Conservation (phyloP, 2,888 invertebrate species). For the Lordiphosa andalusiaca region DNA sequence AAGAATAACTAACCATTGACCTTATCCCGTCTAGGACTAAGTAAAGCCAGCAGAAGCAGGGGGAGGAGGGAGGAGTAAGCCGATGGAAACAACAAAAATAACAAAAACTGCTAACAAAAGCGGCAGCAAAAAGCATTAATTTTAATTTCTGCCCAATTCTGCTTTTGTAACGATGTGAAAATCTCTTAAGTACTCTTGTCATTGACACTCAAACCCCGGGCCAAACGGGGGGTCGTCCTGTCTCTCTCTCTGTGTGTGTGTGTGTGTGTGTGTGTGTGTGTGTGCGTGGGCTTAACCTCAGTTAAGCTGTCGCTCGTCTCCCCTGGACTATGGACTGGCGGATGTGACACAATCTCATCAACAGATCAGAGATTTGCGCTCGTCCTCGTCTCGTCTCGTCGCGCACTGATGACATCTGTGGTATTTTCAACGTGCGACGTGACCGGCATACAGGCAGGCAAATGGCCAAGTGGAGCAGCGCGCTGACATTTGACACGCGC, state of each 20-base stretch:
- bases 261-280: slow-evolving; percentile 6
- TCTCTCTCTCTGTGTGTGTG: too few species aligned
- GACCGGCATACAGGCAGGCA: slow-evolving; percentile 70
- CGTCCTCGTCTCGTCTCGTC: slow-evolving; percentile 42
- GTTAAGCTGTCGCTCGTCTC: slow-evolving; percentile 64
- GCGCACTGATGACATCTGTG: slow-evolving; percentile 76
- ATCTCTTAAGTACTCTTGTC: slow-evolving; percentile 79
- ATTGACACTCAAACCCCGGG: slow-evolving; percentile 71
- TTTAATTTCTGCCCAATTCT: slow-evolving; percentile 76
- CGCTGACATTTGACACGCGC: slow-evolving; percentile 73
- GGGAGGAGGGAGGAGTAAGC: too few species aligned
- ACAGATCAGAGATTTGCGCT: slow-evolving; percentile 74
- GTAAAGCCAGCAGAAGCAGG: too few species aligned
- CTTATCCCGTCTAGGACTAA: neutral
- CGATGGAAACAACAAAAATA: slow-evolving; percentile 14
- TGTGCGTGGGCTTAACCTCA: slow-evolving; percentile 64
- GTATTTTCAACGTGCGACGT: slow-evolving; percentile 76
- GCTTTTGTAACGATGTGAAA: slow-evolving; percentile 77
- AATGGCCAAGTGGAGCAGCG: slow-evolving; percentile 1
- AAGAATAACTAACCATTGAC: too few species aligned
- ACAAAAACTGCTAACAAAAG: slow-evolving; percentile 27
- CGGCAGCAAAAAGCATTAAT: slow-evolving; percentile 64
- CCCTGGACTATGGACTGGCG: slow-evolving; percentile 44
- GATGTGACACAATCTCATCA: slow-evolving; percentile 75
- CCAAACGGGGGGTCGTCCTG: slow-evolving; percentile 7